Percentiles rank a stretch among this genome's conserved stretches.
Evolutionary conservation across 2,113 vertebrate species (phyloP).

Genomic region (Myrmecophaga tridactyla): DNA sequence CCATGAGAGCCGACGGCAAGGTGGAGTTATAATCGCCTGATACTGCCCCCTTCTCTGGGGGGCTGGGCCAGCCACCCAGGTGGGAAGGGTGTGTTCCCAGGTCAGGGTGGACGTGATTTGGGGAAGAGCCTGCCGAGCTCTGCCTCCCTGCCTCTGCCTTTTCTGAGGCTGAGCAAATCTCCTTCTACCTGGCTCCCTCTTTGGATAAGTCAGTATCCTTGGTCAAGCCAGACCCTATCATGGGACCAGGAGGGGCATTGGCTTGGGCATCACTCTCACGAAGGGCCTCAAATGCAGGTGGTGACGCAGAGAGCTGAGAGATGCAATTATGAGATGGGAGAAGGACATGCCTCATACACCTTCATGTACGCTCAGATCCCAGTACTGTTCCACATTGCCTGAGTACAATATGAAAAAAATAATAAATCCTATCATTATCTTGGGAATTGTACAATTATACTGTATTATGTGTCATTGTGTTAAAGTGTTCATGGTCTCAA

Average conservation of each 20-base stretch:
- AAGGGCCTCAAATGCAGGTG: neutral
- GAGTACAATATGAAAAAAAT: neutral
- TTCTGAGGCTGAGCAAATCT: neutral
- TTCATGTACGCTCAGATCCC: neutral
- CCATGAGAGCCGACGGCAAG: fast-evolving
- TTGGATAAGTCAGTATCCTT: neutral
- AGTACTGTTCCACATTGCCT: neutral
- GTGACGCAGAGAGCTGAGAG: neutral
- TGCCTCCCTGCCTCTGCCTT: neutral
- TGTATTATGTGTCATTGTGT: neutral
- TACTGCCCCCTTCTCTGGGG: neutral
- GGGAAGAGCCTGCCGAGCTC: neutral
- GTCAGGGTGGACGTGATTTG: neutral
- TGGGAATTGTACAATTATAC: neutral
- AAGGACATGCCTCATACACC: neutral
- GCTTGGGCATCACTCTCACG: neutral
- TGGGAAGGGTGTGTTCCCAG: neutral
- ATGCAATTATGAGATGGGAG: neutral
- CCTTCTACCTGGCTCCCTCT: neutral
- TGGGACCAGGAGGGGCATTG: neutral
- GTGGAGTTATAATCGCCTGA: neutral
- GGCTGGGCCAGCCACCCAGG: neutral
- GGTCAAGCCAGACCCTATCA: neutral
- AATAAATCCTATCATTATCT: constrained; percentile 5
- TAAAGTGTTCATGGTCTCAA: neutral